Evolutionary conservation across 2,113 vertebrate genomes (phyloP).

Genomic region (Todiramphus chloris): DNA sequence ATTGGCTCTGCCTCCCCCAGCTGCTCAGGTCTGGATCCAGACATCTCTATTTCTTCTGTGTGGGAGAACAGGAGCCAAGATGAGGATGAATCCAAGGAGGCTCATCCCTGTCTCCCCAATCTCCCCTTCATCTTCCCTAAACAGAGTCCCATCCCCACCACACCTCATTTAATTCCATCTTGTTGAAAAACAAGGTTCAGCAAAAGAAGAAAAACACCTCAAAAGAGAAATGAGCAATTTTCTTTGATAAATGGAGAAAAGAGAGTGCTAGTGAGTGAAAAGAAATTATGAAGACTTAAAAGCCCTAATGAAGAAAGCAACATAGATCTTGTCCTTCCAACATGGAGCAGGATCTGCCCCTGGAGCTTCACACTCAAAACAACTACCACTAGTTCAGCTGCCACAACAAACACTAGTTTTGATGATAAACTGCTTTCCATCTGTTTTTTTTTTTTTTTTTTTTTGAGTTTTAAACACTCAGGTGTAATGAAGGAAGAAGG

Average conservation of each 20-base stretch:
- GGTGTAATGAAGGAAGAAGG: constrained; percentile 30
- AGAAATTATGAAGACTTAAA: background rate
- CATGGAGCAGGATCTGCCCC: background rate
- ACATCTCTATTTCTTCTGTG: background rate
- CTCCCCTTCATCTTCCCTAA: background rate
- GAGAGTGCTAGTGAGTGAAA: background rate
- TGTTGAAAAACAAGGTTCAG: background rate
- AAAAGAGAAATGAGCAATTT: background rate
- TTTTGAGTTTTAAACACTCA: background rate
- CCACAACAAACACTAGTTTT: background rate
- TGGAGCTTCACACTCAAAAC: background rate
- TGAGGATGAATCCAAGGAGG: background rate
- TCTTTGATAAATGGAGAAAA: background rate
- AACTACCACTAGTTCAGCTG: background rate
- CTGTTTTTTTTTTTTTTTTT: background rate
- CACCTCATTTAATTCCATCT: background rate
- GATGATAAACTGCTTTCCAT: background rate
- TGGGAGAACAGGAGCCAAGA: background rate
- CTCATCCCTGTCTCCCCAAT: background rate
- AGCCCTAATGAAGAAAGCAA: background rate
- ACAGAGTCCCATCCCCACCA: fast-evolving
- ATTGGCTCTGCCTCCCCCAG: background rate
- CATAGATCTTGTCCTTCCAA: background rate
- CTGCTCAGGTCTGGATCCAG: background rate
- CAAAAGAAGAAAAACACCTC: background rate